phyloP scores from a whole-genome alignment of 53 echinoderm and acorn worm genomes.

The Actinopyga echinites region DNA sequence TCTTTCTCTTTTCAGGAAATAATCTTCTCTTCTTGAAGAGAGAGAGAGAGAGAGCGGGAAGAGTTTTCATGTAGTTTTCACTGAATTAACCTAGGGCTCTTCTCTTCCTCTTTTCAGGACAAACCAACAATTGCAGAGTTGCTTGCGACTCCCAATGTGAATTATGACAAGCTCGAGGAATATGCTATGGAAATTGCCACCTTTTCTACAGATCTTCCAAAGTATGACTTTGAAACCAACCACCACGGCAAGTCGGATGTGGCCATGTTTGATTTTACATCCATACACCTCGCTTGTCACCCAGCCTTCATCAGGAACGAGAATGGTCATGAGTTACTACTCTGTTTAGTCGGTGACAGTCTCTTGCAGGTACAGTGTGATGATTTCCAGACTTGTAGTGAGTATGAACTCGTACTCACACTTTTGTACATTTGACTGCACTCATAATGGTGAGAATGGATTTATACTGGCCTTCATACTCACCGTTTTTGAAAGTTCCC shows the following conservation, averaged over 20 bases:
- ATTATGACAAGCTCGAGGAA: background rate
- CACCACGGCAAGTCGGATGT: constrained; percentile 2
- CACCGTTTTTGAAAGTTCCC: too few relatives aligned
- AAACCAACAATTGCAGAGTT: constrained; percentile 5
- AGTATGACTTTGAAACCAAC: constrained; percentile 28
- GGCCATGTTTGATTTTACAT: constrained; percentile 42
- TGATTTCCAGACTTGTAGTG: too few relatives aligned
- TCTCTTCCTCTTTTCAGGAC: background rate
- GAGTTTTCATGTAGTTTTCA: too few relatives aligned
- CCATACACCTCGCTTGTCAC: constrained; percentile 4
- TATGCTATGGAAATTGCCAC: constrained; percentile 7
- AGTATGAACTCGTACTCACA: too few relatives aligned
- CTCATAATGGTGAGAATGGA: too few relatives aligned
- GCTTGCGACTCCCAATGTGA: background rate
- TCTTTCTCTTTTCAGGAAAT: background rate
- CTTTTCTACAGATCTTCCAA: constrained; percentile 18
- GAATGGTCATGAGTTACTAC: constrained; percentile 15
- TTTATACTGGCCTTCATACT: too few relatives aligned
- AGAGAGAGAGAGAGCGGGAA: too few relatives aligned
- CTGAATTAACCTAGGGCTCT: too few relatives aligned
- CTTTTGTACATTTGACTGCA: too few relatives aligned
- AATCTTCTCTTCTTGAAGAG: too few relatives aligned
- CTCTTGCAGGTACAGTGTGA: constrained; percentile 7
- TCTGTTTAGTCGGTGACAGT: constrained; percentile 7
- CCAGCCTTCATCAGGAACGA: background rate